These are phyloP conservation scores for Rhabdomys dilectus DNA, from an alignment of 2,113 vertebrate species.

Conservation along the genomic window DNA sequence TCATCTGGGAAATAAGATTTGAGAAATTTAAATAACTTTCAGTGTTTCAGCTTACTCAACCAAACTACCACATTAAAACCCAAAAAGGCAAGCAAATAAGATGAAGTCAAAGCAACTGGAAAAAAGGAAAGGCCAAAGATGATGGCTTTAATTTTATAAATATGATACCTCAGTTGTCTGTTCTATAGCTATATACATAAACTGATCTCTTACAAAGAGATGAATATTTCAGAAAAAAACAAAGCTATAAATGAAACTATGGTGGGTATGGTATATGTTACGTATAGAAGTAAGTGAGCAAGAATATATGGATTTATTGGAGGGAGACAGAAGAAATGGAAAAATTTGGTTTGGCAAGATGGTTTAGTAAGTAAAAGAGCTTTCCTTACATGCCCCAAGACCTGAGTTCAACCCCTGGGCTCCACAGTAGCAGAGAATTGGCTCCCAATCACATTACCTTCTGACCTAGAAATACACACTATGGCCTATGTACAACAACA, in stretches of 20 bases:
- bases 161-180: not conserved
- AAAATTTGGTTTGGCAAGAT: too few species aligned
- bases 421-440: not conserved
- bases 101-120: not conserved
- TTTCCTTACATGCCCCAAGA: not conserved
- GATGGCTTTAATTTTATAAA: constrained; percentile 7
- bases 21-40: not conserved
- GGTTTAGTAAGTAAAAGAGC: not conserved
- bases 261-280: not conserved
- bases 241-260: not conserved
- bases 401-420: not conserved
- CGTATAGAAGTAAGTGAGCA: not conserved
- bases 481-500: not conserved
- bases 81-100: not conserved
- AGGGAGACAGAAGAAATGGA: not conserved
- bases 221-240: not conserved
- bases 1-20: not conserved
- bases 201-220: not conserved
- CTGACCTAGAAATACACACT: too few species aligned
- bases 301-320: not conserved
- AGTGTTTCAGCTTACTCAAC: not conserved
- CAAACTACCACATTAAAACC: not conserved
- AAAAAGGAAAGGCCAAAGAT: not conserved
- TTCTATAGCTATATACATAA: not conserved
- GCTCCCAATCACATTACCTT: not conserved